phyloP scores from a whole-genome alignment of 2,797 vertebrate genomes.

The Acanthis flammea region DNA sequence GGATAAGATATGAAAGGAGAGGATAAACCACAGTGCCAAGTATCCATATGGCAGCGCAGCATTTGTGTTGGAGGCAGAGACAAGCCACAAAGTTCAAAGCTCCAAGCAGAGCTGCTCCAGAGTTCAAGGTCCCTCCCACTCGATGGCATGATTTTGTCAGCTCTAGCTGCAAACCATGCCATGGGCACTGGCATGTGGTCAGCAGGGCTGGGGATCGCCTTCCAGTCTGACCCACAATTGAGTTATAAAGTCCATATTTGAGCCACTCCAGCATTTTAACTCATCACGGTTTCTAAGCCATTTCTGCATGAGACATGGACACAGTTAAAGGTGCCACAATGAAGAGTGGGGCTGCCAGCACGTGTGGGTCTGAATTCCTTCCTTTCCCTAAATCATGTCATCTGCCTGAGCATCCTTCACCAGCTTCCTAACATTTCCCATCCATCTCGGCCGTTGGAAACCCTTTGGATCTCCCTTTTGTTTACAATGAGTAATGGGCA shows the following conservation, averaged over 20 bases:
- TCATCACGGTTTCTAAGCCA: not conserved
- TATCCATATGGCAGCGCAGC: not conserved
- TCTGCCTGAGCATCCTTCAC: slow-evolving; percentile 52
- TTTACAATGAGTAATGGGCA: slow-evolving; percentile 68
- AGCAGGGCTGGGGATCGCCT: not conserved
- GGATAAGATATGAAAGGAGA: slow-evolving; percentile 29
- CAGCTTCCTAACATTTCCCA: slow-evolving; percentile 56
- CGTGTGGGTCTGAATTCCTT: not conserved
- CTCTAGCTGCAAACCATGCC: not conserved
- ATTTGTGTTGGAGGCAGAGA: not conserved
- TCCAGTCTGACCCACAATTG: accelerated
- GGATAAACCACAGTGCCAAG: not conserved
- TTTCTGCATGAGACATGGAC: accelerated
- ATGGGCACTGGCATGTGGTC: not conserved
- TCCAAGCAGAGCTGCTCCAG: not conserved
- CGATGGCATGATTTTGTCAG: not conserved
- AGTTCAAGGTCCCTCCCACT: slow-evolving; percentile 21
- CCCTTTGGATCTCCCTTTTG: slow-evolving; percentile 62
- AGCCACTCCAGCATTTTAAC: not conserved
- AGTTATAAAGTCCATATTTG: not conserved
- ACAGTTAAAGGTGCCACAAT: not conserved
- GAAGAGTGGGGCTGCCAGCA: not conserved
- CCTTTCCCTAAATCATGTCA: slow-evolving; percentile 51
- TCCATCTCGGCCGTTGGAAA: slow-evolving; percentile 47
- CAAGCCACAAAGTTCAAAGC: slow-evolving; percentile 14